Evolutionary conservation across 2,113 vertebrate species (phyloP), one percentile per base, ranked within the genome.

Genomic region (Lepisosteus osseus): DNA sequence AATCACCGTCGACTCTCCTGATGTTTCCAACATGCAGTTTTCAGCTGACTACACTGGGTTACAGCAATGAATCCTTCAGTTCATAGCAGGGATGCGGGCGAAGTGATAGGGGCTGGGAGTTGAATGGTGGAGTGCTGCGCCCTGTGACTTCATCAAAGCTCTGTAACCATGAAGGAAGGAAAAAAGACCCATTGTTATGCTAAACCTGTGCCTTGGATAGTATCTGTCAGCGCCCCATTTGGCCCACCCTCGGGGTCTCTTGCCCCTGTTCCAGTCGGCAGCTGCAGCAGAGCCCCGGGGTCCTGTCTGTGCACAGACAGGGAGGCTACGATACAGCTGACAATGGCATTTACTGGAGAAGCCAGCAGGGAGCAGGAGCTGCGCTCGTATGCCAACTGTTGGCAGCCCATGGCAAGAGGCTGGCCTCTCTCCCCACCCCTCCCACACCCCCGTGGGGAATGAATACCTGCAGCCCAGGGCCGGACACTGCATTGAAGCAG

Each of bases 341-440:
- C 68, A 77, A 47, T 3, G 3, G n/a, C 74, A 41, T 68, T 43
- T 72, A 61, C 68, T 3, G 40, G 0, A 8, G 66, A 51, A 42
- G 68, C 11, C 67, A 72, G 75, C 70, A 73, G 76, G 76, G 72
- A 78, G 67, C 76, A 59, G 73, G 47, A 73, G 65, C 61, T 76
- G 72, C 78, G 78, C 70, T 59, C 75, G 81, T 67, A 78, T 74
- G 69, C 41, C 80, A 81, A 17, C 45, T 68, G 72, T 69, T 79
- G 74, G 72, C 74, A 67, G 70, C 68, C 68, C 51, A 66, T 75
- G 56, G 40, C 61, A 65, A 43, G 11, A 78, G 6, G 3, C 12
- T 3, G 41, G 12, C 51, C 70, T 69, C 44, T 54, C 3, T 72
- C 55, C 6, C 67, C 59, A 71, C 71, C 73, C 78, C 86, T 72